phyloP scores from a whole-genome alignment of 1,140 invertebrate genomes.

The Platyscapa corneri region DNA sequence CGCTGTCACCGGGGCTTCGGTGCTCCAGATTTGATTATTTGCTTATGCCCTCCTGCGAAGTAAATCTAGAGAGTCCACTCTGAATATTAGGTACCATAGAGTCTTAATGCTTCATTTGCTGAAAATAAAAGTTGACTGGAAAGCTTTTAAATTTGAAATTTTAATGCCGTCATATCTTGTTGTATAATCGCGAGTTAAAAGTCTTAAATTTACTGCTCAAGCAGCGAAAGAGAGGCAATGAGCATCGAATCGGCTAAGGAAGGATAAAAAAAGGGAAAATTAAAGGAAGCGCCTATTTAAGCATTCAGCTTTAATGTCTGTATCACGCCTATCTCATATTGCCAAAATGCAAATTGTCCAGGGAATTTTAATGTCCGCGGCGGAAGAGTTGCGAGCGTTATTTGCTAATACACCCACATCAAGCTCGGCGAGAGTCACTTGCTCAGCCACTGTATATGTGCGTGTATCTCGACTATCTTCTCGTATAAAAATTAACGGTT shows the following conservation, averaged over 20 bases:
- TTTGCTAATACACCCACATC: slow-evolving; percentile 40
- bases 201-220: slow-evolving; percentile 37
- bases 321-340: slow-evolving; percentile 47
- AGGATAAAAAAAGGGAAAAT: slow-evolving; percentile 2
- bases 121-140: slow-evolving; percentile 22
- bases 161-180: slow-evolving; percentile 46
- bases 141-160: slow-evolving; percentile 51
- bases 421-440: slow-evolving; percentile 1
- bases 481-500: slow-evolving; percentile 45
- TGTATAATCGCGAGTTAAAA: slow-evolving; percentile 48
- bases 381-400: slow-evolving; percentile 19
- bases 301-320: slow-evolving; percentile 46
- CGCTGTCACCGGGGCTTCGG: neutral
- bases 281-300: slow-evolving; percentile 38
- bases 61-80: neutral
- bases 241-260: neutral
- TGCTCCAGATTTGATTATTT: neutral
- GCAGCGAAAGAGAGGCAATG: neutral
- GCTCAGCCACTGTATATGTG: neutral
- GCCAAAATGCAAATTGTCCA: slow-evolving; percentile 47
- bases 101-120: slow-evolving; percentile 36
- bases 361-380: slow-evolving; percentile 16
- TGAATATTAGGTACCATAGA: slow-evolving; percentile 19
- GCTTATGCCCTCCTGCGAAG: neutral
- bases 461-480: slow-evolving; percentile 16